Evolutionary conservation across 1,140 invertebrate genomes (phyloP).

Genomic region (Drosophila arawakana): DNA sequence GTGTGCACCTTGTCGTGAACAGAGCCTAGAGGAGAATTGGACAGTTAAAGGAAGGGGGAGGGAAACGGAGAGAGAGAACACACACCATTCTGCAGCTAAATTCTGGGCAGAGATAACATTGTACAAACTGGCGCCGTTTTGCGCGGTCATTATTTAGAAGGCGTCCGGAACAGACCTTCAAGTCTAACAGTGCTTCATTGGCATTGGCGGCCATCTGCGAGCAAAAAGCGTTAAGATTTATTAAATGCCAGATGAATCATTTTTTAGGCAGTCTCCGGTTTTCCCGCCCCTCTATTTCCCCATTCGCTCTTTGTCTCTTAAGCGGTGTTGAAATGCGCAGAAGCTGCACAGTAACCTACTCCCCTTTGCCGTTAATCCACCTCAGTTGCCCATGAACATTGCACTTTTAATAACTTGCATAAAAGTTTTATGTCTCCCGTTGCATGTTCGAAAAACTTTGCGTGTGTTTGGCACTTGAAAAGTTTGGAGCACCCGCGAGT

Average conservation of each 20-base stretch:
- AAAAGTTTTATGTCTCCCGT: slow-evolving; percentile 78
- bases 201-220: slow-evolving; percentile 53
- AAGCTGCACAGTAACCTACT: background rate
- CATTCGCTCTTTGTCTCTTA: slow-evolving; percentile 43
- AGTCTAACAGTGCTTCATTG: background rate
- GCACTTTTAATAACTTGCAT: slow-evolving; percentile 79
- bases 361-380: background rate
- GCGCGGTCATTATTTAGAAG: slow-evolving; percentile 74
- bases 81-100: slow-evolving; percentile 5
- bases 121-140: slow-evolving; percentile 72
- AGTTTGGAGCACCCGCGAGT: slow-evolving; percentile 32
- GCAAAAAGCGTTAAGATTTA: slow-evolving; percentile 71
- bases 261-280: slow-evolving; percentile 18
- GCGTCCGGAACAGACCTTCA: slow-evolving; percentile 59
- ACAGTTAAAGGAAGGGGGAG: background rate
- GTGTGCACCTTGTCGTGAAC: slow-evolving; percentile 49
- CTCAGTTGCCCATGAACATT: slow-evolving; percentile 26
- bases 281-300: slow-evolving; percentile 8
- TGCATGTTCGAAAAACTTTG: slow-evolving; percentile 76
- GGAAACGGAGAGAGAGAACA: too few species aligned
- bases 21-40: too few species aligned
- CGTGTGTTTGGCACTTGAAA: slow-evolving; percentile 82
- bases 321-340: slow-evolving; percentile 39
- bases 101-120: slow-evolving; percentile 43
- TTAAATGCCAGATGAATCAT: slow-evolving; percentile 77